A percentile compares a stretch with the other conserved stretches of the same genome.
These are phyloP conservation scores for Vanessa atalanta DNA, from an alignment of 1,140 invertebrate species.

Conservation along the genomic window DNA sequence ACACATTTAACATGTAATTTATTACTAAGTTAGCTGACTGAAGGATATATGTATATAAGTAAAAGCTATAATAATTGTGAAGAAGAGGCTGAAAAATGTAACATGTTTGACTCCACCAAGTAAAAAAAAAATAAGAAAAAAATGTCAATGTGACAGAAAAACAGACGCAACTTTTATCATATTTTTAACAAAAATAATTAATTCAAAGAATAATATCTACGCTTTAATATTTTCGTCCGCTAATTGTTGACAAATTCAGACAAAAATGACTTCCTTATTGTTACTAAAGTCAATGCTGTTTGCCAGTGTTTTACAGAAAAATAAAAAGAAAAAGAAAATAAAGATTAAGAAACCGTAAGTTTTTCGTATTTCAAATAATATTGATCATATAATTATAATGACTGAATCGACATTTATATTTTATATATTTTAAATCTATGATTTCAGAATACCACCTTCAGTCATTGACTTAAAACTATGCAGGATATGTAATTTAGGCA, in stretches of 20 bases:
- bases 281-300: slow-evolving; percentile 68
- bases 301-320: slow-evolving; percentile 58
- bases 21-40: no score
- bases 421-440: slow-evolving; percentile 13
- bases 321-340: slow-evolving; percentile 57
- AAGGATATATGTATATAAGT: no score
- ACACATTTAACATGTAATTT: no score
- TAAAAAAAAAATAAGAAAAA: neutral
- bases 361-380: neutral
- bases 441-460: slow-evolving; percentile 37
- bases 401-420: neutral
- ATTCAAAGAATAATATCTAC: neutral
- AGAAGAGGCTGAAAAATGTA: no score
- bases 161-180: slow-evolving; percentile 5
- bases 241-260: neutral
- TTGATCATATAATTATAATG: no score
- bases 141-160: slow-evolving; percentile 8
- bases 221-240: neutral
- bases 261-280: slow-evolving; percentile 62
- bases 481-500: slow-evolving; percentile 61
- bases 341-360: slow-evolving; percentile 56
- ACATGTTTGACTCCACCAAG: no score
- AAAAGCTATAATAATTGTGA: no score
- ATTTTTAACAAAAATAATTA: neutral
- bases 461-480: slow-evolving; percentile 48